A percentile compares a stretch with the other conserved stretches of the same genome.
Conservation (phyloP, 2,888 invertebrate genomes). For the Troides oblongomaculatus region DNA sequence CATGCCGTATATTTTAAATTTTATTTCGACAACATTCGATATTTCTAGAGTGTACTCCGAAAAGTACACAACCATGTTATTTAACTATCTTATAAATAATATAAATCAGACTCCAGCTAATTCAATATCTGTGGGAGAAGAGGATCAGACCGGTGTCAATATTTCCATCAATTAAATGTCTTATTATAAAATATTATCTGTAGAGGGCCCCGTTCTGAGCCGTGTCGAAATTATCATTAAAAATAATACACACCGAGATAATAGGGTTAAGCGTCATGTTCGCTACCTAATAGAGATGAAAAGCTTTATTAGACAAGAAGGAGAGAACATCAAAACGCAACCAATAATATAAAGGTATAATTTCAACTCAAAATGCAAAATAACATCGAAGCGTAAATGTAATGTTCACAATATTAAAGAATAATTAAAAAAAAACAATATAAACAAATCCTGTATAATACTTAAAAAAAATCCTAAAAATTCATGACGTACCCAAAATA, state of each 20-base stretch:
- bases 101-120: too few species aligned
- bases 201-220: too few species aligned
- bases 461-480: background rate
- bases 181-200: too few species aligned
- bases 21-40: background rate
- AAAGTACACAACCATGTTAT: too few species aligned
- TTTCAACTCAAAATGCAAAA: background rate
- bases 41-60: background rate
- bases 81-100: too few species aligned
- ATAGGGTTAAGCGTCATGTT: too few species aligned
- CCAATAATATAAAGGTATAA: background rate
- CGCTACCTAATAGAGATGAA: background rate
- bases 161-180: too few species aligned
- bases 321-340: background rate
- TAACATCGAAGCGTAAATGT: background rate
- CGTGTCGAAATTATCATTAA: too few species aligned
- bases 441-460: too few species aligned
- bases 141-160: too few species aligned
- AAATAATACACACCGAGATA: too few species aligned
- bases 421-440: background rate
- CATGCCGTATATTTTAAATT: background rate
- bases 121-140: too few species aligned
- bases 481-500: background rate
- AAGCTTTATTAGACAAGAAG: background rate
- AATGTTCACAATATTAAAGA: background rate